phyloP scores from a whole-genome alignment of 2,888 invertebrate genomes.

The Agrilus mali region DNA sequence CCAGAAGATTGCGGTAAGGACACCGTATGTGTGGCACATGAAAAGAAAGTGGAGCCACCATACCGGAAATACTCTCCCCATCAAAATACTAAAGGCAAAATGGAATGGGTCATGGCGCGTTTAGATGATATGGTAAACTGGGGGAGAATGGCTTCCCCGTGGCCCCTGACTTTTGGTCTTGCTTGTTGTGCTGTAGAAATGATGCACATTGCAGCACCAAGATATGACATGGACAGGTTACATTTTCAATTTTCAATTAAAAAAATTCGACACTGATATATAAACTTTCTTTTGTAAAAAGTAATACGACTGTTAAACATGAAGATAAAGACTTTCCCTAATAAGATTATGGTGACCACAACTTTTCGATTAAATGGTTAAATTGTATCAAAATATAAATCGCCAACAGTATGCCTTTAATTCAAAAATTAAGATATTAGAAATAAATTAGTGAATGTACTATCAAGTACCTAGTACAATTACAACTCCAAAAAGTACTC shows the following conservation, averaged over 20 bases:
- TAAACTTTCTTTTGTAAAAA: no score
- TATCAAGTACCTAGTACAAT: no score
- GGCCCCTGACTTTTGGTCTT: slow-evolving; percentile 58
- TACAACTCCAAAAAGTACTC: no score
- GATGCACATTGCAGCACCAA: slow-evolving; percentile 55
- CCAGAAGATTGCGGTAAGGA: no score
- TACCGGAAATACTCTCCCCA: slow-evolving; percentile 51
- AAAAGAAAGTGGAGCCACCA: neutral
- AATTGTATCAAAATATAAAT: neutral
- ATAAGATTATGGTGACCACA: no score
- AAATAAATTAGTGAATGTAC: no score
- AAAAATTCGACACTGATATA: neutral
- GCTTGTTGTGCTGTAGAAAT: slow-evolving; percentile 58
- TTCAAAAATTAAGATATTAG: no score
- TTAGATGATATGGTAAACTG: slow-evolving; percentile 54
- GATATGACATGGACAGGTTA: slow-evolving; percentile 54
- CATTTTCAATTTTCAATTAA: slow-evolving; percentile 11
- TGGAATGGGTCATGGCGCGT: slow-evolving; percentile 47
- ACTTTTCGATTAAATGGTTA: no score
- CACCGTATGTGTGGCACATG: no score
- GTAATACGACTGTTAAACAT: no score
- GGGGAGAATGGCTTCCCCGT: slow-evolving; percentile 47
- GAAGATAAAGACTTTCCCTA: no score
- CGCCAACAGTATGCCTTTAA: no score
- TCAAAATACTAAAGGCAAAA: slow-evolving; percentile 34